Evolutionary conservation across 2,888 invertebrate genomes (phyloP).

Genomic region (Chirona hameri): DNA sequence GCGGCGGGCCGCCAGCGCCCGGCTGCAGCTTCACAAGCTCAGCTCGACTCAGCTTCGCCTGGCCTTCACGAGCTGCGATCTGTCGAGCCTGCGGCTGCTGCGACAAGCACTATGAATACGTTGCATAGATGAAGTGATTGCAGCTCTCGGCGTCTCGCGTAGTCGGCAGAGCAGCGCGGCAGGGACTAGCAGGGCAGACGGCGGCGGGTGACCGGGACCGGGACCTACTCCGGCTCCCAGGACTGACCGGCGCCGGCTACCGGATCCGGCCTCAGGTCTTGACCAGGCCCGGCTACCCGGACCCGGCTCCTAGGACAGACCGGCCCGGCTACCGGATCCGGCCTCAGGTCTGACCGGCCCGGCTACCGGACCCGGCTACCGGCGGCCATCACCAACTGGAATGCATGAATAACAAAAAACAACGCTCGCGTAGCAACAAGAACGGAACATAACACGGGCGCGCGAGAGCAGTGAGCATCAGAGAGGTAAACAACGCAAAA

Average conservation of each 20-base stretch:
- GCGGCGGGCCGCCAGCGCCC: neutral
- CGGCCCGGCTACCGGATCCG: neutral
- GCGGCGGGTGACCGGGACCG: neutral
- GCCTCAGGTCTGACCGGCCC: neutral
- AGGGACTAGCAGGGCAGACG: neutral
- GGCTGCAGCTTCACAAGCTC: neutral
- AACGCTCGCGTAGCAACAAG: neutral
- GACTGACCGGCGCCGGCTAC: neutral
- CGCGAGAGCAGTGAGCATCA: neutral
- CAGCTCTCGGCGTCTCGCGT: neutral
- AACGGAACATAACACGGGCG: neutral
- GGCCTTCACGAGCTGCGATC: neutral
- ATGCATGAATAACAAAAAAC: slow-evolving; percentile 13
- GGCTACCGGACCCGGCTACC: neutral
- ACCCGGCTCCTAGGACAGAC: no score
- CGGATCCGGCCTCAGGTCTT: neutral
- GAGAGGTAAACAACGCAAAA: neutral
- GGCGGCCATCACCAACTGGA: neutral
- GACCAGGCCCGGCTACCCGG: neutral
- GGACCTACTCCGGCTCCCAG: neutral
- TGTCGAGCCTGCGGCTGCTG: neutral
- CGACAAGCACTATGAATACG: neutral
- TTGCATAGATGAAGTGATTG: slow-evolving; percentile 1
- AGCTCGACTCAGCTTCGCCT: neutral
- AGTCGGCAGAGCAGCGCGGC: neutral